Evolutionary conservation across 2,888 invertebrate genomes (phyloP).

Genomic region (Eucera pruinosa): DNA sequence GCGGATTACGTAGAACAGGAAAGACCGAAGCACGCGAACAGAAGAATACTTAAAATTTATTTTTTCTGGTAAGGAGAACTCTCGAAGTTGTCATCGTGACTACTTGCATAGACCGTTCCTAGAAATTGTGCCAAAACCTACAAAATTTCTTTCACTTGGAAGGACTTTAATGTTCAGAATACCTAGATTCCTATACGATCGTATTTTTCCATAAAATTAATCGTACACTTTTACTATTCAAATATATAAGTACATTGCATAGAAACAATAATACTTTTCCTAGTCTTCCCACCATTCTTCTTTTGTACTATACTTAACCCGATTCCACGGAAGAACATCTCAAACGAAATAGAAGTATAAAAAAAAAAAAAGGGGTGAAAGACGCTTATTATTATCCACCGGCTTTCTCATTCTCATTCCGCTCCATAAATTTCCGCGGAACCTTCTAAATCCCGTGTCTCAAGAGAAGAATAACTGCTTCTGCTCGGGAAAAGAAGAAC

Average conservation of each 20-base stretch:
- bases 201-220: too few relatives aligned
- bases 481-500: not conserved
- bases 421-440: conserved; percentile 19
- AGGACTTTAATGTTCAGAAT: too few relatives aligned
- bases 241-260: too few relatives aligned
- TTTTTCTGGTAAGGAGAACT: too few relatives aligned
- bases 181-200: too few relatives aligned
- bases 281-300: not conserved
- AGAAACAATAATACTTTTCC: too few relatives aligned
- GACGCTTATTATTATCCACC: conserved; percentile 3
- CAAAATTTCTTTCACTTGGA: not conserved
- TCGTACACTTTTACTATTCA: too few relatives aligned
- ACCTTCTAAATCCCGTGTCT: conserved; percentile 8
- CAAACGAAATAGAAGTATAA: not conserved
- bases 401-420: not conserved
- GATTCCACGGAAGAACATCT: not conserved
- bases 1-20: not conserved
- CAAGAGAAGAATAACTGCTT: not conserved
- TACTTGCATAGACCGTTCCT: too few relatives aligned
- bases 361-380: not conserved
- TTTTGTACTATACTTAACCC: not conserved
- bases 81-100: too few relatives aligned
- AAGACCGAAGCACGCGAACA: not conserved
- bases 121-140: too few relatives aligned
- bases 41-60: too few relatives aligned